These are phyloP conservation scores for Rhinatrema bivittatum DNA, from an alignment of 2,797 vertebrate genomes.

Conservation along the genomic window DNA sequence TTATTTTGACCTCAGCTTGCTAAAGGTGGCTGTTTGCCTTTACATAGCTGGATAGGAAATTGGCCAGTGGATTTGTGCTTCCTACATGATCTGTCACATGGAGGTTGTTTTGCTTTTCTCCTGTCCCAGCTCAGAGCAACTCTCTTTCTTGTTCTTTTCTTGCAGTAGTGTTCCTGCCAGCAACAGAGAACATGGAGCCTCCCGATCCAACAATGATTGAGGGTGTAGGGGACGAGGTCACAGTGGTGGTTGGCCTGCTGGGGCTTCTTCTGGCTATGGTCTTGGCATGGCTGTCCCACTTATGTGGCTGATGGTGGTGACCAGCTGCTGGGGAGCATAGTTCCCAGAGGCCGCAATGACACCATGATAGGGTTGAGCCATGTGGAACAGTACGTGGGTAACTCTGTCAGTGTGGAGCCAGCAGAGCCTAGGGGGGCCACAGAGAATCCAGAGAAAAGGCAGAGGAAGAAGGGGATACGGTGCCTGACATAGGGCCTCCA, in stretches of 20 bases:
- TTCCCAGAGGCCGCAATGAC: conserved; percentile 69
- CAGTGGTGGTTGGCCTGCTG: conserved; percentile 64
- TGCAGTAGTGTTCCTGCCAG: conserved; percentile 21
- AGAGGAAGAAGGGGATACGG: conserved; percentile 56
- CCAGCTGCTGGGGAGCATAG: conserved; percentile 79
- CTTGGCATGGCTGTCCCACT: conserved; percentile 88
- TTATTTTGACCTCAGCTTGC: no score
- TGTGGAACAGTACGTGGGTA: conserved; percentile 61
- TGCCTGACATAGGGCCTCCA: conserved; percentile 16
- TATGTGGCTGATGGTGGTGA: conserved; percentile 80
- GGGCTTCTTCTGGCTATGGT: conserved; percentile 75
- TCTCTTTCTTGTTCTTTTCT: conserved; percentile 12
- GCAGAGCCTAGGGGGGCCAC: conserved; percentile 60
- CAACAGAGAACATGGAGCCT: conserved; percentile 72
- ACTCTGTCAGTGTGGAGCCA: conserved; percentile 47
- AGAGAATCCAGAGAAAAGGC: conserved; percentile 68
- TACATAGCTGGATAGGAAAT: no score
- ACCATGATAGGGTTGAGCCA: conserved; percentile 77
- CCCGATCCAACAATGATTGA: conserved; percentile 76
- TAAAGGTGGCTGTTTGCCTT: no score
- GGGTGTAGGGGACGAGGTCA: conserved; percentile 80
- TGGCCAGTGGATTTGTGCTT: no score
- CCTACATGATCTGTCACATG: no score
- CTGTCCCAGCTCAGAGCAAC: conserved; percentile 9
- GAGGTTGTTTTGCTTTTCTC: neutral